Evolutionary conservation across 1,140 invertebrate species (phyloP).

Genomic region (Bombus confusus): DNA sequence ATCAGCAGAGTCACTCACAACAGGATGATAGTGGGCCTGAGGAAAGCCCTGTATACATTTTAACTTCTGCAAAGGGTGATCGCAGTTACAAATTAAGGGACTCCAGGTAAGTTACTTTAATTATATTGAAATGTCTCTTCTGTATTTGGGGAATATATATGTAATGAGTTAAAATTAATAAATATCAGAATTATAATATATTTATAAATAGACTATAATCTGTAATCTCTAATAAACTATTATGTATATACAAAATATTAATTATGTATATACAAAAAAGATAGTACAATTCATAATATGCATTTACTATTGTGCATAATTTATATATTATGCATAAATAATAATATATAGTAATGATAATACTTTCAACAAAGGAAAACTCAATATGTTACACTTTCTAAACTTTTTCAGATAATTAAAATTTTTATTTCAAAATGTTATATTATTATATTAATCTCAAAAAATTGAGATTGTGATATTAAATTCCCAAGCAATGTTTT

Average conservation of each 20-base stretch:
- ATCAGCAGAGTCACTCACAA: constrained; percentile 78
- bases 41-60: constrained; percentile 80
- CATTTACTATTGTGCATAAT: too few species aligned
- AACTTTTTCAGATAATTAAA: background rate
- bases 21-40: constrained; percentile 81
- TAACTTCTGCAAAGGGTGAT: constrained; percentile 81
- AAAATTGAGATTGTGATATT: too few species aligned
- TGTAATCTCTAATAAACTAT: background rate
- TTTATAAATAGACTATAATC: background rate
- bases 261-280: too few species aligned
- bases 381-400: background rate
- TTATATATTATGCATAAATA: too few species aligned
- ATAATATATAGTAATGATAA: background rate
- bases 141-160: background rate
- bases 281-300: too few species aligned
- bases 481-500: background rate
- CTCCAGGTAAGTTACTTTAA: constrained; percentile 73
- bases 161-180: background rate
- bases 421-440: background rate
- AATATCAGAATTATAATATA: background rate
- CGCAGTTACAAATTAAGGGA: constrained; percentile 81
- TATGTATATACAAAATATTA: too few species aligned
- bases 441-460: background rate
- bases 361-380: background rate
- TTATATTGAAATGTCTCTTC: background rate